These are phyloP conservation scores for Apteryx mantelli DNA, from an alignment of 2,113 vertebrate genomes.

Conservation along the genomic window DNA sequence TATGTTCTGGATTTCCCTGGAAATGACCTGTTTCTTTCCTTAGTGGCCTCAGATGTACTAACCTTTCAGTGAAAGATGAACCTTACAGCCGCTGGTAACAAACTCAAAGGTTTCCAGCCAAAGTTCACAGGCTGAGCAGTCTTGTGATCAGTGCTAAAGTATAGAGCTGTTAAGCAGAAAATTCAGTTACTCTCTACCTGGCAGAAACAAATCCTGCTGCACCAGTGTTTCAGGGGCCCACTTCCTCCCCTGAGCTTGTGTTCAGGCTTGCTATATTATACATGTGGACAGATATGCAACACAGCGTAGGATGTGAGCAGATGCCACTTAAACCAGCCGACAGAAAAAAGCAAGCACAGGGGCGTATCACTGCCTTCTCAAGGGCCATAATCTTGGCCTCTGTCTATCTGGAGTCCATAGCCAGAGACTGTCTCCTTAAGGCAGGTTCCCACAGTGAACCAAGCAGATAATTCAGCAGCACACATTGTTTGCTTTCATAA, in stretches of 20 bases:
- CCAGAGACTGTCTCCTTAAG: neutral
- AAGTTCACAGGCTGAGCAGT: neutral
- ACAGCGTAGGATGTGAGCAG: neutral
- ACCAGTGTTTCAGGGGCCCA: neutral
- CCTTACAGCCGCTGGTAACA: neutral
- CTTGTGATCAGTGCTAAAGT: neutral
- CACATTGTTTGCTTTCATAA: neutral
- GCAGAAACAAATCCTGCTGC: neutral
- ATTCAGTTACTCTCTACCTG: neutral
- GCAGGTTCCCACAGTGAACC: neutral
- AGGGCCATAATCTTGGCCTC: neutral
- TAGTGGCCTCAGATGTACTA: neutral
- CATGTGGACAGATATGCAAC: neutral
- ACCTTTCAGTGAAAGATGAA: neutral
- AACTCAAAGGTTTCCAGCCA: neutral
- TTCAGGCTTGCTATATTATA: neutral
- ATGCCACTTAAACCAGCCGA: neutral
- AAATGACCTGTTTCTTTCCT: neutral
- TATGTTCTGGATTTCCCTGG: neutral
- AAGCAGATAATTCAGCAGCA: neutral
- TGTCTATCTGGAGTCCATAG: neutral
- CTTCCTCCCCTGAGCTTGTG: neutral
- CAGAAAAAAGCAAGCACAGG: neutral
- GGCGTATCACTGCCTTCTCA: rapidly evolving
- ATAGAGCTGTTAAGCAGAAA: neutral